Evolutionary conservation across 1,140 invertebrate species (phyloP), one percentile per base, ranked within the genome.

Genomic region (Nebria ingens): DNA sequence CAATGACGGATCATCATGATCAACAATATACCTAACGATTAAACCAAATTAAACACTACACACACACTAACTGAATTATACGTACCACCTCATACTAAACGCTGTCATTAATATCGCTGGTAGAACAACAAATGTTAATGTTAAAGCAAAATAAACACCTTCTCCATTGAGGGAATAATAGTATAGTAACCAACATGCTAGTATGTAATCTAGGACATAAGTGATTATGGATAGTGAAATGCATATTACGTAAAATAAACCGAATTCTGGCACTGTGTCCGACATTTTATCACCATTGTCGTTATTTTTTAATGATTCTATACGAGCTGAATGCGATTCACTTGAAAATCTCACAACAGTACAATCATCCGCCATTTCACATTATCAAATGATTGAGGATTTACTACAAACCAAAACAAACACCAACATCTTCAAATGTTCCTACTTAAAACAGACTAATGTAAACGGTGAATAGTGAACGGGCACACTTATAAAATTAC

Each of bases 11-110:
- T 73, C 70, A 62, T 76, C 72, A 58, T 72, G 67, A 53, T 75
- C 72, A 52, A 72, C 66, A 40, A 75, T 71, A 56, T 75, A 75
- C 72, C 73, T 74, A 52, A 38, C 65, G 67, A 50, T 42, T 56
- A 54, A 55, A n/a, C n/a, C n/a, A n/a, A 58, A 19, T 49, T 34
- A 56, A 53, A 40, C 12, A 38, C 3, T 29, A 56, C 54, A 22
- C 38, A 52, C 4, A 49, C 2, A 15, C 54, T 21, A 19, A 50
- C 11, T 54, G 2, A 42, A 53, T 21, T 23, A 2, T 38, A 65
- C 67, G 68, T 65, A 74, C 73, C 73, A 75, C 67, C 72, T 61
- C 57, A 74, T 64, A 61, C 68, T 73, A 55, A 75, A 67, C 22
- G 71, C 70, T 20, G 69, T 73, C 64, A 71, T 73, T 59, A 68